Base-by-base conservation (phyloP, 2,113 vertebrate species). In the Polypterus bichir region DNA sequence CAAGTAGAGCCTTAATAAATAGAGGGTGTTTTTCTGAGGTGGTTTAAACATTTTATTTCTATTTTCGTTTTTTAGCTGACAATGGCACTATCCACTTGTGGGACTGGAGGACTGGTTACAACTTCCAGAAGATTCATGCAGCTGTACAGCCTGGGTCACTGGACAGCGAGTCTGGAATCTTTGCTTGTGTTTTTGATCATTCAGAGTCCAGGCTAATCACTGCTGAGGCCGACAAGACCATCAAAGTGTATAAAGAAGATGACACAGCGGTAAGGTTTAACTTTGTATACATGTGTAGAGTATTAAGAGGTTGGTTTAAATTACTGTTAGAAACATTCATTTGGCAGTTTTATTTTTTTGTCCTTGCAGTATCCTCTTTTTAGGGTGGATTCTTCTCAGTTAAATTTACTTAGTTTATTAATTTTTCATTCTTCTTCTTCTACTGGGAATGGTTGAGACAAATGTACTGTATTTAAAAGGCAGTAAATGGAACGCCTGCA, bases 91-190 rank as follows among this genome's bases (percentile, higher is more conserved):
- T 98, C 87, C 94, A 97, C 76, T 86, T 97, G 79, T 99, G 95
- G 94, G 96, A 99, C 47, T 99, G 95, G 96, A 89, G 94, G 76
- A 98, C 96, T 2, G 95, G 95, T 10, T 99, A 99, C 73, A 99
- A 97, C 74, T 99, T 97, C 80, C 96, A 99, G 80, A 76, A 94
- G 59, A 93, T 99, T 44, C 96, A 99, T 3, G 96, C 95, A 3
- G 95, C 95, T 3, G 94, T 99, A 59, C 95, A 99, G 72, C 94
- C 95, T 0, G 94, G 95, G 1, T 99, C 95, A 65, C 83, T 98
- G 81, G 94, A 99, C 83, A 98, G 95, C 66, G 95, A 99, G 79
- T 97, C 96, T 0, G 96, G 96, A 63, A 98, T 99, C 84, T 99
- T 99, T 56, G 87, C 95, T 5, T 97, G 95, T 69, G 63, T 88